These are phyloP conservation scores for Tapirus indicus DNA, from an alignment of 2,797 vertebrate species.

Conservation along the genomic window DNA sequence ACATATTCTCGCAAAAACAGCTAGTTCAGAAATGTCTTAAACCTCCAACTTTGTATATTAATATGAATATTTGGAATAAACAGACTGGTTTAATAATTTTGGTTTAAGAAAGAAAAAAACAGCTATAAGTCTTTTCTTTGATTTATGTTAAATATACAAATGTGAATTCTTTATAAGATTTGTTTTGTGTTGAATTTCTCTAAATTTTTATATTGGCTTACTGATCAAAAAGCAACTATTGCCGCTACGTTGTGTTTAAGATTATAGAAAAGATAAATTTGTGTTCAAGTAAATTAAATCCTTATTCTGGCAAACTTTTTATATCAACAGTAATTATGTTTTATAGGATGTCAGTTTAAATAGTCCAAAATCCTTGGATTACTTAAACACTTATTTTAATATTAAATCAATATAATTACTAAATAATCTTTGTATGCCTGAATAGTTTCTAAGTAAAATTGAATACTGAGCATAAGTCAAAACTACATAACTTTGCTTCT, in stretches of 20 bases:
- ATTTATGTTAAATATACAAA: neutral
- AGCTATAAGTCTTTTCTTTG: neutral
- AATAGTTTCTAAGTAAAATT: neutral
- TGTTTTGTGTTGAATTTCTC: neutral
- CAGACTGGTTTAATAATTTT: neutral
- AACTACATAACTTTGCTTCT: neutral
- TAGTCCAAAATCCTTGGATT: neutral
- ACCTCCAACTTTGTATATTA: neutral
- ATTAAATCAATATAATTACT: constrained; percentile 11
- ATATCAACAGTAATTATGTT: neutral
- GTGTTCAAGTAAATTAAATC: neutral
- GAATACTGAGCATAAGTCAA: neutral
- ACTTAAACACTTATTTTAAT: neutral
- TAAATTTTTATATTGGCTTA: neutral
- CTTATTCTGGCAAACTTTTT: neutral
- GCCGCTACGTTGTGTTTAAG: neutral
- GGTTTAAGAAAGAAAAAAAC: neutral
- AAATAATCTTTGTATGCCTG: neutral
- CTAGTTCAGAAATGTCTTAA: neutral
- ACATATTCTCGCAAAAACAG: neutral
- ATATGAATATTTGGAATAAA: neutral
- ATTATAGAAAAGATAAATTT: neutral
- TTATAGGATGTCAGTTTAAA: neutral
- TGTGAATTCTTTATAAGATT: neutral
- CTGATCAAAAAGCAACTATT: neutral